Percentiles rank a stretch among this genome's conserved stretches.
phyloP scores from a whole-genome alignment of 2,113 vertebrate genomes.

The Geococcyx californianus region DNA sequence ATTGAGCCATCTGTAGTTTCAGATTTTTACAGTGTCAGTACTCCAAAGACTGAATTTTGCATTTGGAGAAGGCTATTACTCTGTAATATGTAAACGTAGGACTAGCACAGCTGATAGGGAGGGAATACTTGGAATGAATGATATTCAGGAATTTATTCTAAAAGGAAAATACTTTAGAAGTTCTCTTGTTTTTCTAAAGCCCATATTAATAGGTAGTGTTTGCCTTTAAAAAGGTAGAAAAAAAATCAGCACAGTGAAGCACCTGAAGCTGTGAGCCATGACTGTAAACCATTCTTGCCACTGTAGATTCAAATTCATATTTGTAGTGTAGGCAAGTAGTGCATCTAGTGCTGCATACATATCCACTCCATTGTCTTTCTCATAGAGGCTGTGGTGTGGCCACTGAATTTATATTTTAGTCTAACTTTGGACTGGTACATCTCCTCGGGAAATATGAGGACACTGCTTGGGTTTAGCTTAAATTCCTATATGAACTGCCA shows the following conservation, averaged over 20 bases:
- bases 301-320: background rate
- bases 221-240: background rate
- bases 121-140: background rate
- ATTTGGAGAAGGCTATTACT: background rate
- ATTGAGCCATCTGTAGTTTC: background rate
- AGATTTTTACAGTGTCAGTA: background rate
- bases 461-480: background rate
- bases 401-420: background rate
- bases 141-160: background rate
- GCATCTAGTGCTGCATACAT: background rate
- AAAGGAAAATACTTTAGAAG: background rate
- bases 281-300: background rate
- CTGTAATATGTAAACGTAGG: background rate
- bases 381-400: background rate
- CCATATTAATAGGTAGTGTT: background rate
- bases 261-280: background rate
- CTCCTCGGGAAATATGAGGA: background rate
- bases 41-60: background rate
- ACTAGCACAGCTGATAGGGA: background rate
- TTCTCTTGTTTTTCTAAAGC: background rate
- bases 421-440: background rate
- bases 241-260: background rate
- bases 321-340: background rate
- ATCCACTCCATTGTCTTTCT: background rate
- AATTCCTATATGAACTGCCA: background rate